Evolutionary conservation across 2,888 invertebrate genomes (phyloP), one percentile per base, ranked within the genome.

Genomic region (Sycophila texana): DNA sequence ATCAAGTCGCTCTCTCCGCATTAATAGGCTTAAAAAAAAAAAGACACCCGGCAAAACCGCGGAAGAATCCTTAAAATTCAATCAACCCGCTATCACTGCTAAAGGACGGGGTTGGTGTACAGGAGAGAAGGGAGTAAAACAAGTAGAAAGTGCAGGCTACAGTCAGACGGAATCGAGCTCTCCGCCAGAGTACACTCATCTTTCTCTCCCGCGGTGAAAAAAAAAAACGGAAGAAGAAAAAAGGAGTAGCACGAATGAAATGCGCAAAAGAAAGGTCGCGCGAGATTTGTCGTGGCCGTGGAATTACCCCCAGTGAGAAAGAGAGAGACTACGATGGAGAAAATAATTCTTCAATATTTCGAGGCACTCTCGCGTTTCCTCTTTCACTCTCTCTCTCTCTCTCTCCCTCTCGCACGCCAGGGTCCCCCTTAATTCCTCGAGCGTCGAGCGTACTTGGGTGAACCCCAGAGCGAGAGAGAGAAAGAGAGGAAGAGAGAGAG

Each of bases 401-500:
- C 30, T 4, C 30, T 30, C 30, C 7, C 30, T 4, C 39, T 39
- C 10, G 16, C 60, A 53, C 20, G 16, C 49, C 65, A 47, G 14
- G 68, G 61, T 66, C 55, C 63, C 60, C 66, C 72, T 78, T 73
- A 74, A 67, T 68, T 51, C 68, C 67, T 77, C 66, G 51, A 72
- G 57, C 58, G 58, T 26, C 68, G 67, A 60, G 60, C 68, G 73
- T 63, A 77, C 74, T 79, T 81, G 76, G 77, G 70, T 72, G 79
- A 82, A 53, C 53, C 53, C 53, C 67, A 84, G 85, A 84, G 85
- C 79, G 65, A 79, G 47, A 70, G 61, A 60, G 51, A 58, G 61
- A 61, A 51, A 14, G 26, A 63, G 51, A 61, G 72, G 61, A 30
- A 30, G 51, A 18, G 22, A 7, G 49, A 49, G 51, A n/a, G n/a